Evolutionary conservation across 1,140 invertebrate genomes (phyloP), one percentile per base, ranked within the genome.

Genomic region (Mya arenaria): DNA sequence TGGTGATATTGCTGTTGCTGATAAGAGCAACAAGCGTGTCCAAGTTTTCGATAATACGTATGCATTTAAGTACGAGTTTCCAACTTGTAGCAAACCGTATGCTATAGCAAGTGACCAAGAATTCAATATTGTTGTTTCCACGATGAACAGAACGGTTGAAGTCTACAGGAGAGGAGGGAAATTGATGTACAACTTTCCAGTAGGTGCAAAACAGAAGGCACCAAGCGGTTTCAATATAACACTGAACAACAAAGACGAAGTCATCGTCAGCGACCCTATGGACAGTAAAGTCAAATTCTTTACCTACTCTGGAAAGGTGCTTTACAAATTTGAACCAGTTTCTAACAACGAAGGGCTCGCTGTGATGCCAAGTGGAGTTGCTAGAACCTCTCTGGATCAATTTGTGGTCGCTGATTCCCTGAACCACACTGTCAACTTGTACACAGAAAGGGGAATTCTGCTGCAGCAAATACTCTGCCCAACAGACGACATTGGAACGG

Each of bases 21-120:
- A 99, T 89, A 98, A 97, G 0, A 94, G 97, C 71, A 99, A 99
- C 93, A 97, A 97, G 92, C 95, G 98, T 30, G 95, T 99, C 28
- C 98, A 98, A 90, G 90, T 98, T 28, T 98, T 98, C 72, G 85
- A 94, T 48, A 93, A 94, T 8, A 95, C 96, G 74, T 97, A 97
- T 5, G 94, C 94, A 58, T 88, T 86, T 60, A 86, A 87, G 68
- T 86, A 83, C 62, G 36, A 74, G 25, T 88, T 90, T 77, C 30
- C 74, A 23, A 88, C 88, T 0, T 44, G 48, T 13, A 56, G 86
- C 36, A 78, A 85, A 34, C 90, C 90, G n/a, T 89, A 74, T 75
- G 32, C 73, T 56, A 83, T 90, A 17, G 66, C 86, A 13, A 77
- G 83, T 74, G 88, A 91, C 37, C 52, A 68, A 4, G 63, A 74